Conservation (phyloP, 2,113 vertebrate species). For the Mustela nigripes region DNA sequence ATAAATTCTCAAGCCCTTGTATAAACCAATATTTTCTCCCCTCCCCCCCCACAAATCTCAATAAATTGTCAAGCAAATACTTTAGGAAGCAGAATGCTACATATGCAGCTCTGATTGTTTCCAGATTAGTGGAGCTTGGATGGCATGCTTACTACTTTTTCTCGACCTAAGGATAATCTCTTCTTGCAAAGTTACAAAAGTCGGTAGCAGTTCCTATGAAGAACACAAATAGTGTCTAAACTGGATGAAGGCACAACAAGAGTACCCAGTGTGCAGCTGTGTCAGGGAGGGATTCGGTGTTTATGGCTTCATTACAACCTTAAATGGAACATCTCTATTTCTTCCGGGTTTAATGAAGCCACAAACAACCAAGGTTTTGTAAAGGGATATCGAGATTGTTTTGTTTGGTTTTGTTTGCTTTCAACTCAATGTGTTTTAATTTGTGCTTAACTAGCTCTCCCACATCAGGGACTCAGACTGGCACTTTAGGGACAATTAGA, state of each 20-base stretch:
- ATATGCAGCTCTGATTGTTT: background rate
- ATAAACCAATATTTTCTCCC: background rate
- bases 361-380: background rate
- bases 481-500: constrained; percentile 39
- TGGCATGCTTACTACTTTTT: background rate
- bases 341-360: constrained; percentile 59
- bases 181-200: constrained; percentile 27
- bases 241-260: background rate
- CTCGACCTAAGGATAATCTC: background rate
- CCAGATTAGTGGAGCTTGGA: background rate
- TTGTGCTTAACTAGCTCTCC: constrained; percentile 46
- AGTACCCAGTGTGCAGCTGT: too few relatives aligned
- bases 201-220: background rate
- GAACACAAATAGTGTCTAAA: constrained; percentile 27
- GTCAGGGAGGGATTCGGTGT: background rate
- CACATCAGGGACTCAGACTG: background rate
- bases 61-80: background rate
- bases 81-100: background rate
- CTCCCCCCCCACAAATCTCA: background rate
- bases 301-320: constrained; percentile 12
- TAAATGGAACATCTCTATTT: constrained; percentile 49
- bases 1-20: background rate
- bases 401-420: background rate
- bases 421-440: constrained; percentile 68
- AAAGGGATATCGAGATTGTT: background rate